These are phyloP conservation scores for Myrmecobius fasciatus DNA, from an alignment of 2,113 vertebrate species.

Conservation along the genomic window DNA sequence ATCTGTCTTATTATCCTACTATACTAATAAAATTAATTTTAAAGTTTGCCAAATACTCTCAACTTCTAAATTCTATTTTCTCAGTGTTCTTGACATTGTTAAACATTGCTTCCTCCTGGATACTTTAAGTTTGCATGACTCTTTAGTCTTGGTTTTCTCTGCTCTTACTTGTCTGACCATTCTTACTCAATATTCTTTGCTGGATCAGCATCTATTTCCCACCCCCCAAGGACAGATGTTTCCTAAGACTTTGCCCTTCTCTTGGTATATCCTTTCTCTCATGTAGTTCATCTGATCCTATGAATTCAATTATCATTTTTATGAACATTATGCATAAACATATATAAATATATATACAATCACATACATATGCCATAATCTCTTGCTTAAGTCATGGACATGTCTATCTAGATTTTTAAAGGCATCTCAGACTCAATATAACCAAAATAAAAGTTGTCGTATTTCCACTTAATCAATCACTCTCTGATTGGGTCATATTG, in stretches of 20 bases:
- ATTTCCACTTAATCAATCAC: background rate
- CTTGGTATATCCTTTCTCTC: no score
- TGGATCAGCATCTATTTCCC: no score
- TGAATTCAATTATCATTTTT: no score
- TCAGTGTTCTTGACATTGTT: background rate
- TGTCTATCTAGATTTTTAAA: background rate
- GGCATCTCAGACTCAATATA: background rate
- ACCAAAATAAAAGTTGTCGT: background rate
- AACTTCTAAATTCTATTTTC: background rate
- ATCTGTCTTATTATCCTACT: background rate
- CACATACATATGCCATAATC: background rate
- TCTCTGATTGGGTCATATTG: background rate
- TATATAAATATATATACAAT: no score
- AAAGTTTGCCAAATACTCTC: background rate
- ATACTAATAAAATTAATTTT: background rate
- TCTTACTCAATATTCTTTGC: no score
- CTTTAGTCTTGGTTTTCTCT: no score
- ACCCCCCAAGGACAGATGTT: no score
- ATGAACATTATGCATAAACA: no score
- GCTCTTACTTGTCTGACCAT: no score
- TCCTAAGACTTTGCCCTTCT: no score
- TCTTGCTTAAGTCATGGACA: background rate
- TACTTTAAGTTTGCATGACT: background rate
- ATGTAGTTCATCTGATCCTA: no score
- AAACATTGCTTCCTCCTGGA: background rate